Percentiles rank a stretch among this genome's conserved stretches.
These are phyloP conservation scores for Brachionus plicatilis DNA, from an alignment of 1,140 invertebrate genomes.

Conservation along the genomic window DNA sequence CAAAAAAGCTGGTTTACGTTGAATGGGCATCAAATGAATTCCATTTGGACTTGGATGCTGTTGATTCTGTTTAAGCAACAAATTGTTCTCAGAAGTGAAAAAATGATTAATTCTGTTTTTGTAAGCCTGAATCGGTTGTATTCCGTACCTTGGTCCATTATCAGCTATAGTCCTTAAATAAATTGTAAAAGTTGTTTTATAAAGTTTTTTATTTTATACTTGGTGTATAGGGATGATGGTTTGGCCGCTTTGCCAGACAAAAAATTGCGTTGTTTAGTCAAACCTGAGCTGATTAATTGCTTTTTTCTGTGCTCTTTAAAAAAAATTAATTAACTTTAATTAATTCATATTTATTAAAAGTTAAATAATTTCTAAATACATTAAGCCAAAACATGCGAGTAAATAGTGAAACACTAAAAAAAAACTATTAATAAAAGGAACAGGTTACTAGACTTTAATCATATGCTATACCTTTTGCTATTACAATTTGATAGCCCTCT, in stretches of 20 bases:
- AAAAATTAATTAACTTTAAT: not conserved
- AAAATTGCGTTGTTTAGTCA: not conserved
- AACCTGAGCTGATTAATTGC: not conserved
- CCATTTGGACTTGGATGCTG: not conserved
- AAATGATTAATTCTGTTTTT: conserved; percentile 5
- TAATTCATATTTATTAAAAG: not conserved
- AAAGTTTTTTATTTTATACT: not conserved
- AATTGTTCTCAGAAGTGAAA: not conserved
- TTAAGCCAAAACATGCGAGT: not conserved
- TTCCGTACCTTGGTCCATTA: not conserved
- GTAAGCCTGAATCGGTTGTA: not conserved
- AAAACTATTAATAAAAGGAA: not conserved
- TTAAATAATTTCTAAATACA: not conserved
- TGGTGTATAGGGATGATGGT: not conserved
- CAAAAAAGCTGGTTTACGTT: not conserved
- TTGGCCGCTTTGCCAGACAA: not conserved
- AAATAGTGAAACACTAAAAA: not conserved
- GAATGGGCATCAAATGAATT: not conserved
- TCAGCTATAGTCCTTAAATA: not conserved
- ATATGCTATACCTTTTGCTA: conserved; percentile 21
- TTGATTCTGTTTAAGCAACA: not conserved
- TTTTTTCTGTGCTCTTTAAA: conserved; percentile 21
- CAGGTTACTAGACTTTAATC: not conserved
- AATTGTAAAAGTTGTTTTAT: not conserved
- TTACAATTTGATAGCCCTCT: conserved; percentile 33